Conservation (phyloP, 2,888 invertebrate genomes). For the Eurois occulta region DNA sequence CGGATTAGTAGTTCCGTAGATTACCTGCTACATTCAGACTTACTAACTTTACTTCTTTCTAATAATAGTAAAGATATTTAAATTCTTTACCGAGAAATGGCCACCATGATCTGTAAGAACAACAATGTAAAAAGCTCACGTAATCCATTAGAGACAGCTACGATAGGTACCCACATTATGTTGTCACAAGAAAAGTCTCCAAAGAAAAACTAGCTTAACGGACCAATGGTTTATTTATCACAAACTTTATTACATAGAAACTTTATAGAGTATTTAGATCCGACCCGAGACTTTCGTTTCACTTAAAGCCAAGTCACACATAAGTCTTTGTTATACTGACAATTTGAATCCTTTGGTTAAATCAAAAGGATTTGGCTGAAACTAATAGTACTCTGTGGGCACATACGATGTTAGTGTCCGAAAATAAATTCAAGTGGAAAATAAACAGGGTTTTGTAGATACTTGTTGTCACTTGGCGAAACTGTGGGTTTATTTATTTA, state of each 20-base stretch:
- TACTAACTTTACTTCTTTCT: too few relatives aligned
- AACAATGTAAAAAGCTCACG: conserved; percentile 19
- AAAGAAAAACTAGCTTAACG: conserved; percentile 35
- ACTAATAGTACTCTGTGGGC: conserved; percentile 49
- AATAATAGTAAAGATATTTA: too few relatives aligned
- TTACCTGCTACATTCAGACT: too few relatives aligned
- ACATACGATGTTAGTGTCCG: conserved; percentile 15
- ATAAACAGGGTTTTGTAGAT: conserved; percentile 12
- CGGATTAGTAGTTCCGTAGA: too few relatives aligned
- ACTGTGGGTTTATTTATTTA: too few relatives aligned
- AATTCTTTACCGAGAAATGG: not conserved
- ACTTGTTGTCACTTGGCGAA: not conserved
- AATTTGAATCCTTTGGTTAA: conserved; percentile 61
- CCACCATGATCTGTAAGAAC: not conserved
- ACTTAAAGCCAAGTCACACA: conserved; percentile 61
- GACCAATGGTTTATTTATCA: conserved; percentile 70
- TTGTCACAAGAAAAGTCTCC: conserved; percentile 44
- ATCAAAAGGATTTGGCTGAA: conserved; percentile 58
- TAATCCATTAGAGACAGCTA: conserved; percentile 28
- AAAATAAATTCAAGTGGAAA: conserved; percentile 25
- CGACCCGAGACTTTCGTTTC: conserved; percentile 65
- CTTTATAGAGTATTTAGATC: conserved; percentile 55
- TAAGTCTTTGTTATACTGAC: conserved; percentile 69
- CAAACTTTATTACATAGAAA: conserved; percentile 63
- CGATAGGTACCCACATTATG: conserved; percentile 35